phyloP scores from a whole-genome alignment of 2,888 invertebrate genomes.

The Clistopyga incitator region DNA sequence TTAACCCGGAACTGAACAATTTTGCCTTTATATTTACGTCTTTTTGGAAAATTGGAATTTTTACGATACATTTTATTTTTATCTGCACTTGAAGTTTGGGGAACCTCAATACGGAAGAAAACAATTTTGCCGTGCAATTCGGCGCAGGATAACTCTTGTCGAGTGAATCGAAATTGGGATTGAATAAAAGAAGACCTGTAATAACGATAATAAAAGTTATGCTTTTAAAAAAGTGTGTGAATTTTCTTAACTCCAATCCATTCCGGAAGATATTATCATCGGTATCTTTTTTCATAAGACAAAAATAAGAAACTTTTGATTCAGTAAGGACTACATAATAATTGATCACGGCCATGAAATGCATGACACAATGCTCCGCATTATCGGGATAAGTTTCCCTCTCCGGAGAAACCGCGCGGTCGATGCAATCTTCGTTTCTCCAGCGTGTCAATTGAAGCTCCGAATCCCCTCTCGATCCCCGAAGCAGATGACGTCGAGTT shows the following conservation, averaged over 20 bases:
- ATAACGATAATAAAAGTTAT: slow-evolving; percentile 49
- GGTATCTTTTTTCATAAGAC: no score
- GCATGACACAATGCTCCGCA: slow-evolving; percentile 9
- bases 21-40: neutral
- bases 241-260: slow-evolving; percentile 4
- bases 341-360: neutral
- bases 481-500: neutral
- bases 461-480: neutral
- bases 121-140: neutral
- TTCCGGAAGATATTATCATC: neutral
- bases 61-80: neutral
- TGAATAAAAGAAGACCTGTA: slow-evolving; percentile 28
- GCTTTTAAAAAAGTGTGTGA: slow-evolving; percentile 18
- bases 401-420: slow-evolving; percentile 1
- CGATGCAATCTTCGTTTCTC: slow-evolving; percentile 15
- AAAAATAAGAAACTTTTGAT: neutral
- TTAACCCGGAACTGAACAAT: neutral
- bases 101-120: neutral
- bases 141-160: neutral
- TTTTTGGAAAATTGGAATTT: neutral
- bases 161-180: neutral
- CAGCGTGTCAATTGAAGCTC: neutral
- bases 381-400: slow-evolving; percentile 23
- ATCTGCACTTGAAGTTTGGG: neutral
- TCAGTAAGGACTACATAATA: neutral